phyloP scores from a whole-genome alignment of 2,797 vertebrate species.

The Pseudochirops corinnae region DNA sequence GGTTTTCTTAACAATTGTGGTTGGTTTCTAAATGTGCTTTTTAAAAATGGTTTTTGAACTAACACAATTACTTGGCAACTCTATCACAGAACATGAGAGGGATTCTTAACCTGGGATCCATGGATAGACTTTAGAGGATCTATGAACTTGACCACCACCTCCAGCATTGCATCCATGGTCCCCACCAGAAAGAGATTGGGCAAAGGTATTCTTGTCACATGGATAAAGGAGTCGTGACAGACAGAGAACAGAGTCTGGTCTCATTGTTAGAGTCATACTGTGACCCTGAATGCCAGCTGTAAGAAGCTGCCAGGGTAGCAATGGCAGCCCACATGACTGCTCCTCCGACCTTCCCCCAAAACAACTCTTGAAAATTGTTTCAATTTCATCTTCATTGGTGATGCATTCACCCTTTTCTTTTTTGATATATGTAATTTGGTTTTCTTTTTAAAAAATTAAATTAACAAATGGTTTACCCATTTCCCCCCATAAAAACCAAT shows the following conservation, averaged over 20 bases:
- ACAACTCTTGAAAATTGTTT: neutral
- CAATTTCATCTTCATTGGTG: neutral
- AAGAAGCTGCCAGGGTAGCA: conserved; percentile 91
- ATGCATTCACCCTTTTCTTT: neutral
- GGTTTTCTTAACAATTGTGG: too few species aligned
- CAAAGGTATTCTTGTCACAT: conserved; percentile 85
- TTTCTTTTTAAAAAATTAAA: neutral
- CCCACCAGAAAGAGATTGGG: conserved; percentile 80
- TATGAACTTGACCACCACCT: conserved; percentile 93
- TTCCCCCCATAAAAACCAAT: too few species aligned
- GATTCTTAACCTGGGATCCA: neutral
- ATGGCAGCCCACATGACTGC: conserved; percentile 90
- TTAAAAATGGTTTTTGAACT: too few species aligned
- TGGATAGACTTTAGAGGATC: neutral
- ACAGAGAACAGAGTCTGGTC: conserved; percentile 66
- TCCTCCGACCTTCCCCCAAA: neutral
- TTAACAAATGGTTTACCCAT: neutral
- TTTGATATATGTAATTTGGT: neutral
- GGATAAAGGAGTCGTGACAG: conserved; percentile 81
- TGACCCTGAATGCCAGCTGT: conserved; percentile 92
- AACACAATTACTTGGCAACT: too few species aligned
- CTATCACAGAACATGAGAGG: too few species aligned
- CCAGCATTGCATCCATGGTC: conserved; percentile 91
- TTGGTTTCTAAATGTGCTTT: neutral
- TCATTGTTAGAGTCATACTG: conserved; percentile 92